These are phyloP conservation scores for Nannoperca australis DNA, from an alignment of 2,797 vertebrate species.

Conservation along the genomic window DNA sequence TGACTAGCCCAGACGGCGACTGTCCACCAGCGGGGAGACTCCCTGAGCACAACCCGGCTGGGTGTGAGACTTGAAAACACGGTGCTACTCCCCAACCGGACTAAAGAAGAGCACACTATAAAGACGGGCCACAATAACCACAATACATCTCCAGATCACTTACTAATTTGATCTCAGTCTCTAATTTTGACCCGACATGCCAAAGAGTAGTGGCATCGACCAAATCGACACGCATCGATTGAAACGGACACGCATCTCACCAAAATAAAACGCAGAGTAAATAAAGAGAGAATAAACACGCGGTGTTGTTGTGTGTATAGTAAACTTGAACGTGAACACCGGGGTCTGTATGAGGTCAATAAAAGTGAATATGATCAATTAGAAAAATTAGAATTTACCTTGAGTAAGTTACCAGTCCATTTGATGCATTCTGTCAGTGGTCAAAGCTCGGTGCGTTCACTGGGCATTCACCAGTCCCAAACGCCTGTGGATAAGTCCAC, in stretches of 20 bases:
- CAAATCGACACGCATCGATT: no score
- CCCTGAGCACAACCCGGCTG: slow-evolving; percentile 21
- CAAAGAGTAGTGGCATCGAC: background rate
- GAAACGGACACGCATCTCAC: background rate
- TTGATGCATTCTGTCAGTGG: slow-evolving; percentile 56
- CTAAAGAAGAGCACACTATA: background rate
- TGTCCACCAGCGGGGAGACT: slow-evolving; percentile 39
- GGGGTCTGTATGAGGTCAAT: background rate
- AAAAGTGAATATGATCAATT: background rate
- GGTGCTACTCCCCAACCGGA: background rate
- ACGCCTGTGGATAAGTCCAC: slow-evolving; percentile 75
- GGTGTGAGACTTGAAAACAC: slow-evolving; percentile 22
- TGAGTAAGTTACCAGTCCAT: slow-evolving; percentile 71
- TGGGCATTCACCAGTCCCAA: slow-evolving; percentile 69
- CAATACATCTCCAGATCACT: background rate
- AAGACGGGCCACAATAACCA: background rate
- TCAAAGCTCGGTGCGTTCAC: slow-evolving; percentile 52
- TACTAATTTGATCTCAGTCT: background rate
- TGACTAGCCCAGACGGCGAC: slow-evolving; percentile 19
- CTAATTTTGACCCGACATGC: background rate
- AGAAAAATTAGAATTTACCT: slow-evolving; percentile 73
- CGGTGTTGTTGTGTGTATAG: background rate
- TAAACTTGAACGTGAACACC: slow-evolving; percentile 3
- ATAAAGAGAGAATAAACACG: background rate
- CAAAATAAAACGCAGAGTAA: slow-evolving; percentile 14